Base-by-base conservation (phyloP, 2,888 invertebrate species). In the Monoplex corrugatus region DNA sequence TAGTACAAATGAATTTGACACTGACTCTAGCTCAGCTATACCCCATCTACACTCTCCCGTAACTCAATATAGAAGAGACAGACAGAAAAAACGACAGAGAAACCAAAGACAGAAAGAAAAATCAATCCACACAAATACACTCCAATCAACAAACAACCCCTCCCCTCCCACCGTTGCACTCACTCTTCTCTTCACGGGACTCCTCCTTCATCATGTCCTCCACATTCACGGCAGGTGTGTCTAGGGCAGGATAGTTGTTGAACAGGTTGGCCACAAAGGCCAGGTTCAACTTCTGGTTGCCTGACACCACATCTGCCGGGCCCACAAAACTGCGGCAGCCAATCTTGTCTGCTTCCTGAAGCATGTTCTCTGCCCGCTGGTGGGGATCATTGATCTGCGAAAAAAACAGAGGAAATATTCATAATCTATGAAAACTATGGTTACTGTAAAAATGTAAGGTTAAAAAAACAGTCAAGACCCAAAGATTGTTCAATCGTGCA, bases 211-310 rank as follows among this genome's bases (percentile, higher is more conserved):
- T 97, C 93, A 98, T 98, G 13, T 98, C 97, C 90, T 94, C 94
- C 23, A 98, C 97, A 92, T 97, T 97, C 23, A 97, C 98, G 86
- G 97, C 97, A 0, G 97, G 97, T 94, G 99, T 98, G 95, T 99
- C 98, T 93, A 99, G 97, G 0, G 98, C 98, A 0, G 99, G 99
- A 96, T 99, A 99, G 96, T 98, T 99, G 96, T 99, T 99, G 97
- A 99, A 99, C 95, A 99, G 97, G 96, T 99, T 99, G 91, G 99
- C 99, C 19, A 99, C 99, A 96, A 99, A 99, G 2, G 99, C 99
- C 96, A 99, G 96, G 97, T 99, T 99, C 90, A 99, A 97, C 96
- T 99, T 99, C 97, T 99, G 98, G 84, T 99, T 98, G 6, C 99
- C 99, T 92, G 98, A 98, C 0, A 99, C 99, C 23, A 99, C 99